A percentile compares a stretch with the other conserved stretches of the same genome.
These are phyloP conservation scores for Netta rufina DNA, from an alignment of 2,797 vertebrate species.

Conservation along the genomic window DNA sequence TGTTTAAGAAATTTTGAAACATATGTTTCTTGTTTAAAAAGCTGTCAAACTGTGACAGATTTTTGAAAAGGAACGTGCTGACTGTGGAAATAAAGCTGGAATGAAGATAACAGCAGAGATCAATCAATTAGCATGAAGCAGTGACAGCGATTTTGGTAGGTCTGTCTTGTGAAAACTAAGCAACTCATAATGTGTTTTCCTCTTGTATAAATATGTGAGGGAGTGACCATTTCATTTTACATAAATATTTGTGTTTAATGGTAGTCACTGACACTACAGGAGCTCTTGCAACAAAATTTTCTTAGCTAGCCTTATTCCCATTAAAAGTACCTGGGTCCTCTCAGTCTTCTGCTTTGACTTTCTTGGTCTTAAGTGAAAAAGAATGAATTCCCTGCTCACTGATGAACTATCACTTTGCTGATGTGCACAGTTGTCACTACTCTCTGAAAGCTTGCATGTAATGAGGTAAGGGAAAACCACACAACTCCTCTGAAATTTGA, in stretches of 20 bases:
- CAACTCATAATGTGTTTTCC: not conserved
- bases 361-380: not conserved
- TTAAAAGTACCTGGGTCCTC: not conserved
- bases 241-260: not conserved
- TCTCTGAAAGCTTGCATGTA: not conserved
- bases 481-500: not conserved
- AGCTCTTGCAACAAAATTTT: not conserved
- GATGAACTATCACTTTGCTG: not conserved
- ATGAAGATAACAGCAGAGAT: not conserved
- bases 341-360: not conserved
- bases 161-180: not conserved
- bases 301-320: not conserved
- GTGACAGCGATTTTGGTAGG: not conserved
- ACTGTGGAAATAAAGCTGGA: not conserved
- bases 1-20: not conserved
- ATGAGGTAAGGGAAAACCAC: not conserved
- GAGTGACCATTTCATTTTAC: not conserved
- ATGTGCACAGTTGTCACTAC: rapidly evolving
- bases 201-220: not conserved
- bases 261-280: not conserved
- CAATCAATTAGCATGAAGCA: not conserved
- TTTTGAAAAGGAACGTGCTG: not conserved
- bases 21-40: not conserved
- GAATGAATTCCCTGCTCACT: not conserved
- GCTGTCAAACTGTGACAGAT: not conserved